phyloP scores from a whole-genome alignment of 2,888 invertebrate species.

The Sesamia inferens region DNA sequence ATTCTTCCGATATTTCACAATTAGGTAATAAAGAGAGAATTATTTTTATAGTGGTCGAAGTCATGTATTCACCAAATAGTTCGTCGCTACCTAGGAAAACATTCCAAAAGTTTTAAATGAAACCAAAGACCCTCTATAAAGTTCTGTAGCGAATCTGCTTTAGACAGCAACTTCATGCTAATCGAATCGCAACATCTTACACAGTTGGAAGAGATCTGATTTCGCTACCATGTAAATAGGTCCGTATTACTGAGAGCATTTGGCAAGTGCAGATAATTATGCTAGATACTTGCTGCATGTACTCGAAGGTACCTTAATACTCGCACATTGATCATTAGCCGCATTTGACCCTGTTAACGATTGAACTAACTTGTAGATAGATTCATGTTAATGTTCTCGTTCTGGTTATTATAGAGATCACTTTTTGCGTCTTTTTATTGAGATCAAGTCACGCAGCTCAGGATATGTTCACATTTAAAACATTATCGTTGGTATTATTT shows the following conservation, averaged over 20 bases:
- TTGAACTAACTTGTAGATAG: conserved; percentile 35
- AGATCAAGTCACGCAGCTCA: conserved; percentile 20
- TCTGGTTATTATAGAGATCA: conserved; percentile 54
- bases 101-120: conserved; percentile 19
- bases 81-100: neutral
- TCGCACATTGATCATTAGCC: conserved; percentile 53
- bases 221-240: conserved; percentile 28
- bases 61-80: neutral
- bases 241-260: conserved; percentile 26
- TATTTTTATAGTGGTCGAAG: conserved; percentile 1
- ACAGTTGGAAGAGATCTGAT: conserved; percentile 35
- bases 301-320: conserved; percentile 18
- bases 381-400: conserved; percentile 50
- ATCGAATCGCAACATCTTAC: conserved; percentile 28
- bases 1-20: neutral
- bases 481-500: conserved; percentile 1
- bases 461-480: conserved; percentile 22
- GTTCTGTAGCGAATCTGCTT: conserved; percentile 1
- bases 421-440: conserved; percentile 53
- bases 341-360: conserved; percentile 54
- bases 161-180: conserved; percentile 12
- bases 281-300: conserved; percentile 2
- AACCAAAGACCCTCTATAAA: conserved; percentile 24
- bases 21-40: neutral
- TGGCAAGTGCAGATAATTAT: conserved; percentile 48